These are phyloP conservation scores for Didymodactylos carnosus DNA, from an alignment of 2,888 invertebrate genomes.

Conservation along the genomic window DNA sequence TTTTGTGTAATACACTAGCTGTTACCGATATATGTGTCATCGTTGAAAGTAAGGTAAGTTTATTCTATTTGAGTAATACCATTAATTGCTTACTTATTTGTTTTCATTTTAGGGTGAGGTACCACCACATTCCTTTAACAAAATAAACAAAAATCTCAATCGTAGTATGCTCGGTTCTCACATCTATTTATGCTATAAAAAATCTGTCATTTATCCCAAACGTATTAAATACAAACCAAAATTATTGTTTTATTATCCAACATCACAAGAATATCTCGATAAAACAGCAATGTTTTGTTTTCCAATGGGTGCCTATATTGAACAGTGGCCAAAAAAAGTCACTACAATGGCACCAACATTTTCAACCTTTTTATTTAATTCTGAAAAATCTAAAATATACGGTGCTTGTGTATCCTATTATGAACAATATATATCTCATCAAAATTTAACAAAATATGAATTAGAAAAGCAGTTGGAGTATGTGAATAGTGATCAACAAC, in stretches of 20 bases:
- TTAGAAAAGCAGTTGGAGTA: conserved; percentile 23
- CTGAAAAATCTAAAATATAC: conserved; percentile 41
- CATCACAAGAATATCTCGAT: conserved; percentile 47
- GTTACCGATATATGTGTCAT: conserved; percentile 93
- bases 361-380: conserved; percentile 87
- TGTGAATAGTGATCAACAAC: conserved; percentile 16
- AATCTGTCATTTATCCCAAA: conserved; percentile 43
- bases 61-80: neutral
- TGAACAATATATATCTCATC: conserved; percentile 43
- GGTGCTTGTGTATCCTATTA: conserved; percentile 94
- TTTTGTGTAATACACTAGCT: conserved; percentile 84
- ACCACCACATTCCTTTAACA: conserved; percentile 89
- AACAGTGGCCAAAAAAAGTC: conserved; percentile 58
- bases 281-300: conserved; percentile 83
- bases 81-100: conserved; percentile 33
- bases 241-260: conserved; percentile 34
- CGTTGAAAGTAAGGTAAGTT: conserved; percentile 53
- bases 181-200: conserved; percentile 93
- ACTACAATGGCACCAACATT: conserved; percentile 37
- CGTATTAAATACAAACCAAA: conserved; percentile 35
- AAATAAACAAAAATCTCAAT: conserved; percentile 60
- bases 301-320: conserved; percentile 90
- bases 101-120: conserved; percentile 48
- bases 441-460: conserved; percentile 19
- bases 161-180: conserved; percentile 55